These are phyloP conservation scores for Carcinoscorpius rotundicauda DNA, from an alignment of 1,140 invertebrate genomes.

Conservation along the genomic window DNA sequence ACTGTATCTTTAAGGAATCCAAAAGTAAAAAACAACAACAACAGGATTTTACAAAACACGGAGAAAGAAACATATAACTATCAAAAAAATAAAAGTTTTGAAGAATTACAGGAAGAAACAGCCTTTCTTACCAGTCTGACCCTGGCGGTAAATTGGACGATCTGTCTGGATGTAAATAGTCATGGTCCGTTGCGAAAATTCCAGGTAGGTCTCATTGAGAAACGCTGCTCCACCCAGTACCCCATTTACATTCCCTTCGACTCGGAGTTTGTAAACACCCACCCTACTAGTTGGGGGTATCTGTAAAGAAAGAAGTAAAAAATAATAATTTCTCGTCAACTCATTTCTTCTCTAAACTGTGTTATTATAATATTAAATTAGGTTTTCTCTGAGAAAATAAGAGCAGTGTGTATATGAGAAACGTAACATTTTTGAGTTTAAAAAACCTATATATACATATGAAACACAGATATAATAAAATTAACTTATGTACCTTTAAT, in stretches of 20 bases:
- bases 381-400: too few species aligned
- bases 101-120: not conserved
- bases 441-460: too few species aligned
- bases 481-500: conserved; percentile 34
- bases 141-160: conserved; percentile 88
- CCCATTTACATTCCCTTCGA: conserved; percentile 77
- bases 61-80: not conserved
- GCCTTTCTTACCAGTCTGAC: conserved; percentile 46
- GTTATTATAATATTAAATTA: too few species aligned
- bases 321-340: not conserved
- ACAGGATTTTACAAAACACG: not conserved
- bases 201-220: conserved; percentile 60
- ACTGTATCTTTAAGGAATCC: not conserved
- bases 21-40: not conserved
- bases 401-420: too few species aligned
- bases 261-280: conserved; percentile 69
- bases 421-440: too few species aligned
- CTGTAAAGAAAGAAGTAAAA: conserved; percentile 30
- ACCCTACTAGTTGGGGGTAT: conserved; percentile 62
- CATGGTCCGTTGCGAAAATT: conserved; percentile 78
- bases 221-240: conserved; percentile 71
- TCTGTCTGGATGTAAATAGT: conserved; percentile 91
- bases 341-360: too few species aligned
- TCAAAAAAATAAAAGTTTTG: not conserved
- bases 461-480: too few species aligned